Evolutionary conservation across 1,140 invertebrate species (phyloP), one percentile per base, ranked within the genome.

Genomic region (Eulimnadia texana): DNA sequence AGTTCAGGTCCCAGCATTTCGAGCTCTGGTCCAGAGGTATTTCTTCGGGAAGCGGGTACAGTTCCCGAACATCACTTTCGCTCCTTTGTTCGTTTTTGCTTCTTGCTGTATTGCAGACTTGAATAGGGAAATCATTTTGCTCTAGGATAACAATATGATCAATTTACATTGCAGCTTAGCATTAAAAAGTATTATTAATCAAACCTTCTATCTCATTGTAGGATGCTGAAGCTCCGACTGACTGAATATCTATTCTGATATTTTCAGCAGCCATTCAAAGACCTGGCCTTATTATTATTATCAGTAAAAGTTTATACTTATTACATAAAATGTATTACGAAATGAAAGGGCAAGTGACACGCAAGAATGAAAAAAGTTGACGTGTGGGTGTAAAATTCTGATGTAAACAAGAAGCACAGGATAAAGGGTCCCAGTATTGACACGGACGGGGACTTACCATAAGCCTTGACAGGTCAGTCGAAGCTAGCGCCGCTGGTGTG

Each of bases 1-100:
- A 93, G 73, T 91, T 92, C 81, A 90, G 86, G 70, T 88, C 83
- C 88, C 88, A 92, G 60, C 60, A 53, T 42, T 61, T 61, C 2
- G 27, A 19, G 11, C 51, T 42, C 53, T 61, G 25, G n/a, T 55
- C 60, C 29, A 54, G 33, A 1, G 60, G 60, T 3, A 61, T 24
- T 20, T 23, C 2, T 13, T 61, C 60, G 42, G 50, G 33, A 27
- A 28, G 49, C 33, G 53, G 53, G 51, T 53, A 61, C 23, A 49
- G 49, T 47, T 50, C 47, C 10, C 29, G 58, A 16, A 29, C 55
- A 19, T 23, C 33, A 11, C 27, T 22, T 27, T 57, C 20, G 29
- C n/a, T 27, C 29, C 27, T 22, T 23, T 19, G 19, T 27, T 2
- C 11, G 55, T 29, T 33, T 57, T 33, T 3, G 16, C 49, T 52